These are phyloP conservation scores for Aotus griseimembra DNA, from an alignment of 2,797 vertebrate species.

Conservation along the genomic window DNA sequence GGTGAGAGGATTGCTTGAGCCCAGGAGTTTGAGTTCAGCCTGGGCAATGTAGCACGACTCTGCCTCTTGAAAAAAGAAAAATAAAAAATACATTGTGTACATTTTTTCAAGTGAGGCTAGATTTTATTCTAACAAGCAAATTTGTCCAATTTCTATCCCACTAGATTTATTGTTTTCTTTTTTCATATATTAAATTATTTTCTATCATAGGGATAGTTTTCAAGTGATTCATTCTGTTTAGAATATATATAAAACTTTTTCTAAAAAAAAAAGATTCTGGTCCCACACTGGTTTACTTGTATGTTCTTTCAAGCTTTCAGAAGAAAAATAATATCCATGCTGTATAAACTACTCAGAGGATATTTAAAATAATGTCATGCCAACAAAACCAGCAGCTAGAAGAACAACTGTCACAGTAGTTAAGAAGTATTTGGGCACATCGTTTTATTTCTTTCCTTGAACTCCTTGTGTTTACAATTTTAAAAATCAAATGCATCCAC, in stretches of 20 bases:
- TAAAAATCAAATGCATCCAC: background rate
- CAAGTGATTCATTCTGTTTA: constrained; percentile 2
- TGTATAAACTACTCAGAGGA: background rate
- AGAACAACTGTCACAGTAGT: background rate
- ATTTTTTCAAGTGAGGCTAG: background rate
- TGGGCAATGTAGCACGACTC: background rate
- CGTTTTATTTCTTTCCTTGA: background rate
- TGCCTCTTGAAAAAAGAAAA: background rate
- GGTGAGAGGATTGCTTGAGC: background rate
- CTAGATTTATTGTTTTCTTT: background rate
- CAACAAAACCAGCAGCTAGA: background rate
- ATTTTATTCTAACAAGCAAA: background rate
- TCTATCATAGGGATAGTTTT: background rate
- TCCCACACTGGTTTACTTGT: background rate
- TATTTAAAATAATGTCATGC: background rate
- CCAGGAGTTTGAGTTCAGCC: background rate
- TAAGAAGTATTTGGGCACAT: background rate
- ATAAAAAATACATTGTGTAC: background rate
- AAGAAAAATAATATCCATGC: background rate
- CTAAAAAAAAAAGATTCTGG: background rate
- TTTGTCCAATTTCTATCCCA: background rate
- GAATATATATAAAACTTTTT: background rate
- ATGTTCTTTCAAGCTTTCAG: background rate
- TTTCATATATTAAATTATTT: background rate
- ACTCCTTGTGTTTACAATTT: background rate